Conservation (phyloP, 2,888 invertebrate genomes). For the Agrypnus murinus region DNA sequence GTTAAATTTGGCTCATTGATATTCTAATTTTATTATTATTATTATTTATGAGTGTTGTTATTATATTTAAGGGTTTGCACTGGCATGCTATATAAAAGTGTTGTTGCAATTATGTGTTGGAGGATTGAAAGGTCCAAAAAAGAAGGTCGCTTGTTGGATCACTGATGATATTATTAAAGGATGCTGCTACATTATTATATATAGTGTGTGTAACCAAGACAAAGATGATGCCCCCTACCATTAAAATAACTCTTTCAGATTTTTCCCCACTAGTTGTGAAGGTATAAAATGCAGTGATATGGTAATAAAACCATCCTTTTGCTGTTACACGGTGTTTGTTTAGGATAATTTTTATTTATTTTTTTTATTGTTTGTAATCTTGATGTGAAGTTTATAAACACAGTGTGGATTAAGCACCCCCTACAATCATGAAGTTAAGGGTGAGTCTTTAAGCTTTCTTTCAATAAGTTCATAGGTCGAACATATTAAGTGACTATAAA, state of each 20-base stretch:
- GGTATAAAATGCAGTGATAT: slow-evolving; percentile 67
- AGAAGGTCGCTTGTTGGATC: slow-evolving; percentile 52
- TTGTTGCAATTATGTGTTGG: background rate
- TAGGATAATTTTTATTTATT: slow-evolving; percentile 33
- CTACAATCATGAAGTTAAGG: slow-evolving; percentile 38
- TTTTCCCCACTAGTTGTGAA: slow-evolving; percentile 65
- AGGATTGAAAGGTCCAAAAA: slow-evolving; percentile 44
- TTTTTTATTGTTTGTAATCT: slow-evolving; percentile 15
- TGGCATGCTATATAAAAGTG: no score
- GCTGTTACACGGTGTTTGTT: slow-evolving; percentile 51
- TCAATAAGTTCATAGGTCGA: no score
- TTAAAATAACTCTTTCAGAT: slow-evolving; percentile 39
- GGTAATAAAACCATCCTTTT: slow-evolving; percentile 66
- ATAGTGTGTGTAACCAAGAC: slow-evolving; percentile 59
- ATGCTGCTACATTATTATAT: slow-evolving; percentile 67
- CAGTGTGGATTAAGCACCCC: slow-evolving; percentile 48
- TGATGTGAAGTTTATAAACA: slow-evolving; percentile 47
- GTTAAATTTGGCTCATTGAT: slow-evolving; percentile 22
- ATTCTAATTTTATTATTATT: no score
- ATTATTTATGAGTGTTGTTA: no score
- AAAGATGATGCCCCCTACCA: slow-evolving; percentile 62
- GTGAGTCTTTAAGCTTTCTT: slow-evolving; percentile 3
- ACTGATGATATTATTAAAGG: slow-evolving; percentile 38
- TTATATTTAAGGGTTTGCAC: no score
- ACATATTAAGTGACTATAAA: no score